A percentile compares a stretch with the other conserved stretches of the same genome.
These are phyloP conservation scores for Fundulus diaphanus DNA, from an alignment of 2,797 vertebrate genomes.

Conservation along the genomic window DNA sequence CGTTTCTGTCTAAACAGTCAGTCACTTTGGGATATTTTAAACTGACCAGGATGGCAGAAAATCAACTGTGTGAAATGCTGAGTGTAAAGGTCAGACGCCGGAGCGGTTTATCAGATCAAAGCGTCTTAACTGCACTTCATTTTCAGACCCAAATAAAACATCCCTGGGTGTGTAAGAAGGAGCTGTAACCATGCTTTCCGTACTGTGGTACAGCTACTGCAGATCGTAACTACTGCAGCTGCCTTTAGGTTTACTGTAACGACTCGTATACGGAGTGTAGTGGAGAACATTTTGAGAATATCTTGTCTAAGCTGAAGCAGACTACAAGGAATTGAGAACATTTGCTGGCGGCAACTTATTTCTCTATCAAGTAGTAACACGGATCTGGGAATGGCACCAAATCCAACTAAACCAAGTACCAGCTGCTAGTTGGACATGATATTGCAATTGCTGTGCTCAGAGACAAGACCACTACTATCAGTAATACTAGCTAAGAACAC, in stretches of 20 bases:
- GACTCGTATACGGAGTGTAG: neutral
- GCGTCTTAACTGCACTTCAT: conserved; percentile 38
- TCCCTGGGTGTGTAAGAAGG: neutral
- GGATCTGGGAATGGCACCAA: neutral
- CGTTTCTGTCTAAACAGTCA: conserved; percentile 17
- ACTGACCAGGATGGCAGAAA: conserved; percentile 34
- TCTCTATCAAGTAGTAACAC: neutral
- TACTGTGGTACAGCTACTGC: neutral
- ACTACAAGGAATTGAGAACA: neutral
- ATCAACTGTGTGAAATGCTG: conserved; percentile 43
- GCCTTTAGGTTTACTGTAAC: neutral
- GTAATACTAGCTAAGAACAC: neutral
- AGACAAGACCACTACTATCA: neutral
- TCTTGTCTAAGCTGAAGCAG: neutral
- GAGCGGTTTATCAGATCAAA: conserved; percentile 44
- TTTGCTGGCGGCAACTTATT: neutral
- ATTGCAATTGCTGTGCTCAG: neutral
- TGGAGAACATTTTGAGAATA: neutral
- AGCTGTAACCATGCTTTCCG: neutral
- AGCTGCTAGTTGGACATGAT: neutral
- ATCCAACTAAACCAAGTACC: neutral
- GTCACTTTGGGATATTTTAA: conserved; percentile 41
- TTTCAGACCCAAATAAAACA: conserved; percentile 12
- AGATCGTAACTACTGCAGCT: neutral
- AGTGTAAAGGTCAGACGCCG: conserved; percentile 46